phyloP scores from a whole-genome alignment of 2,113 vertebrate species.

The Chlorodrepanis virens region DNA sequence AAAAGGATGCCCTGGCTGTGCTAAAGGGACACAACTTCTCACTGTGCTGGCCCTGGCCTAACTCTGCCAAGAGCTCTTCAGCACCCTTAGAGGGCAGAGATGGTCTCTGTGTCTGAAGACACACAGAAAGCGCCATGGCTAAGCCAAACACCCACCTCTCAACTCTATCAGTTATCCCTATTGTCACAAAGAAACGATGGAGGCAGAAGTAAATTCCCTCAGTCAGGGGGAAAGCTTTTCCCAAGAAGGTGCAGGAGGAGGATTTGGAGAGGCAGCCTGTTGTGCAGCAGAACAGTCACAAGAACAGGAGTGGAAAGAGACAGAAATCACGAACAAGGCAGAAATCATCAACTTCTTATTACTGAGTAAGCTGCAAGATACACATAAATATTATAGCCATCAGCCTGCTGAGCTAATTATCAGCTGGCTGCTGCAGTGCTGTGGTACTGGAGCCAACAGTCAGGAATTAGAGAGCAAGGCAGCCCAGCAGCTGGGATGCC shows the following conservation, averaged over 20 bases:
- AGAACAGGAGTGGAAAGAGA: background rate
- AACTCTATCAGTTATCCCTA: background rate
- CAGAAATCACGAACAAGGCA: background rate
- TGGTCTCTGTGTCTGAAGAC: background rate
- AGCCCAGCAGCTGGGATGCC: background rate
- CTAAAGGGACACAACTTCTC: background rate
- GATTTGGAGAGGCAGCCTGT: background rate
- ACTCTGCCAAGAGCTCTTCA: fast-evolving
- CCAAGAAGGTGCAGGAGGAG: background rate
- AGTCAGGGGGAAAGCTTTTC: background rate
- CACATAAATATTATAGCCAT: background rate
- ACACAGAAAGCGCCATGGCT: background rate
- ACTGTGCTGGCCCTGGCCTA: background rate
- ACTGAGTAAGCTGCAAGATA: background rate
- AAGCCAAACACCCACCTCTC: background rate
- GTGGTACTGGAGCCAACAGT: background rate
- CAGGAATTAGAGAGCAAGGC: background rate
- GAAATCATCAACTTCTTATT: background rate
- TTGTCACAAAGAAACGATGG: background rate
- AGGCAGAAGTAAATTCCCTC: background rate
- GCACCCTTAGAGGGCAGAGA: background rate
- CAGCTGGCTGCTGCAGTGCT: background rate
- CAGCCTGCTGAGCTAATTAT: background rate
- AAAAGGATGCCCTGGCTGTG: background rate
- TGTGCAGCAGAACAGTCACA: background rate